These are phyloP conservation scores for Pristiophorus japonicus DNA, from an alignment of 2,113 vertebrate species.

Conservation along the genomic window DNA sequence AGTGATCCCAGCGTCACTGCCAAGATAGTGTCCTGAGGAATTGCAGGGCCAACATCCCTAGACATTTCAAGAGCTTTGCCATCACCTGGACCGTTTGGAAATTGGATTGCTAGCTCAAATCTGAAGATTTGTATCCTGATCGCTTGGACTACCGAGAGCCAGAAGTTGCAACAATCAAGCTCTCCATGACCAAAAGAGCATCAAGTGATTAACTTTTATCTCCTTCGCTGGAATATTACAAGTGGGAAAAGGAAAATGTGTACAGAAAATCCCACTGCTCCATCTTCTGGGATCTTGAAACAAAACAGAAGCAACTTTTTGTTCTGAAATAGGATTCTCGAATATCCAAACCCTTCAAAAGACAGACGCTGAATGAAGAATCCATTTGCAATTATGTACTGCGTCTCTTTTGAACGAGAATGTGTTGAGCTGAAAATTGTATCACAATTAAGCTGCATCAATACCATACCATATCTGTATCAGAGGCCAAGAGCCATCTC, in stretches of 20 bases:
- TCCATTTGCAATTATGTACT: neutral
- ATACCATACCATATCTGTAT: neutral
- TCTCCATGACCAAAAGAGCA: neutral
- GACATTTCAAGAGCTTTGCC: neutral
- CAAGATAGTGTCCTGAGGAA: neutral
- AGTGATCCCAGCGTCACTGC: neutral
- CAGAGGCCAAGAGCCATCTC: neutral
- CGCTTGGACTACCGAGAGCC: neutral
- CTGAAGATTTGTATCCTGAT: neutral
- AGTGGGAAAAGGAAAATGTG: neutral
- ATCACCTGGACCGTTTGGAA: neutral
- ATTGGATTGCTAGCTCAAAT: neutral
- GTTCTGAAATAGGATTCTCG: neutral
- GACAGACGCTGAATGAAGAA: neutral
- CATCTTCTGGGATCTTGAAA: neutral
- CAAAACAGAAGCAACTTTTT: neutral
- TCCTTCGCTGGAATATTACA: neutral
- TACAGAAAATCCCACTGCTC: neutral
- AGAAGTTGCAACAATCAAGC: neutral
- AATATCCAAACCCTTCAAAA: neutral
- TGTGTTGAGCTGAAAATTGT: neutral
- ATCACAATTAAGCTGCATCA: neutral
- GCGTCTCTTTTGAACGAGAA: neutral
- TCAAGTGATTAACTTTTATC: neutral
- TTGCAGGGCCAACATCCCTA: neutral